Evolutionary conservation across 2,888 invertebrate species (phyloP), one percentile per base, ranked within the genome.

Genomic region (Eupithecia exiguata): DNA sequence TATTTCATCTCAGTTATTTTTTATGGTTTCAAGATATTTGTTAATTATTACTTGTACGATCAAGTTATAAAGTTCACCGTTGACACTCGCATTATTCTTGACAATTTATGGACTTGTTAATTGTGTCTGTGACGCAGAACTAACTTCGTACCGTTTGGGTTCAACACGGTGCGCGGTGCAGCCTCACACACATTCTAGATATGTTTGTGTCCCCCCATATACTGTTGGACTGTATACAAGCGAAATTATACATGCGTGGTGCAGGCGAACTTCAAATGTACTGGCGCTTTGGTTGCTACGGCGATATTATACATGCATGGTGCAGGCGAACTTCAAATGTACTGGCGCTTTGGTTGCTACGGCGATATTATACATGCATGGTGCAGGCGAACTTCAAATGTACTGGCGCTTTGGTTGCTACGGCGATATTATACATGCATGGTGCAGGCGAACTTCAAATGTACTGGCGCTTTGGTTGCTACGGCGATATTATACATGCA

Each of bases 31-130:
- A 30, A 35, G 18, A 35, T 62, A 35, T 62, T 35, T 18, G 9
- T 35, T 30, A 62, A 62, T 62, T 0, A 58, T 25, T 58, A 58
- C 58, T 25, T 14, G 58, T 58, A 14, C 18, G 30, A 35, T 62
- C 62, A 62, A 35, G 62, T 62, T 62, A 58, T 62, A 62, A 62
- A 62, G 62, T 35, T 62, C 62, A 62, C 30, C 62, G 62, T 7
- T 62, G 62, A 62, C 62, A 62, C 5, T 35, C 16, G 7, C 62
- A 35, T 62, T 18, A 62, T 62, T 62, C 62, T 62, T 62, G 3
- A 35, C 5, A 62, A 62, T 62, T 35, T 62, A 62, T 62, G 18
- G 30, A 62, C 35, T 18, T 62, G 30, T 35, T 16, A 35, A 62
- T 18, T 9, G 18, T 35, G 16, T 62, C 62, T 62, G 30, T 62